Percentiles rank a stretch among this genome's conserved stretches.
phyloP scores from a whole-genome alignment of 2,113 vertebrate species.

The Gobius niger region DNA sequence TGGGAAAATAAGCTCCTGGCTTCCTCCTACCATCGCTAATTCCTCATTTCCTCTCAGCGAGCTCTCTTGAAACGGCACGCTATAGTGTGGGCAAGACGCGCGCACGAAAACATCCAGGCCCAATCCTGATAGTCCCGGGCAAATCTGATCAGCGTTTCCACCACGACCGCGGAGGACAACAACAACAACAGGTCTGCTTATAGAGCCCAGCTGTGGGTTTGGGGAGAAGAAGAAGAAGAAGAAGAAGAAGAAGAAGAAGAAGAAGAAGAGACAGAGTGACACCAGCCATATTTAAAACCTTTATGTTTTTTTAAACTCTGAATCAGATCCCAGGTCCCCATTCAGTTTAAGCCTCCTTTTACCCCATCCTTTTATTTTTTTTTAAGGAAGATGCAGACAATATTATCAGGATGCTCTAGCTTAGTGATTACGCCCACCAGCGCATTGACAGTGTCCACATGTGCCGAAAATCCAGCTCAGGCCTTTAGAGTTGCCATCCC shows the following conservation, averaged over 20 bases:
- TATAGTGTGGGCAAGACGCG: conserved; percentile 71
- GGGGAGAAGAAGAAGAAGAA: conserved; percentile 46
- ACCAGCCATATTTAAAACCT: conserved; percentile 65
- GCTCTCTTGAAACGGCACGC: conserved; percentile 63
- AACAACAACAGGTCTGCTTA: conserved; percentile 60
- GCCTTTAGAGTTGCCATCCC: conserved; percentile 59
- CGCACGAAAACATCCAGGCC: conserved; percentile 56
- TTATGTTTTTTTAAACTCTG: conserved; percentile 58
- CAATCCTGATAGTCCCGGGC: conserved; percentile 68
- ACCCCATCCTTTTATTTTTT: conserved; percentile 56
- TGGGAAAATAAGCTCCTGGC: conserved; percentile 72
- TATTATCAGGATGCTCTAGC: conserved; percentile 58
- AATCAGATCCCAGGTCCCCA: conserved; percentile 73
- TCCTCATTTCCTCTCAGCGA: conserved; percentile 76
- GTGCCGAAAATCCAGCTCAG: conserved; percentile 60
- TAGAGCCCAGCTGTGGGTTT: conserved; percentile 54
- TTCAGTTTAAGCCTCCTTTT: conserved; percentile 69
- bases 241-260: conserved; percentile 40
- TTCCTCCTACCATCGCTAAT: conserved; percentile 78
- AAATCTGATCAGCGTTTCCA: conserved; percentile 75
- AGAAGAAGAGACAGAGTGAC: conserved; percentile 64
- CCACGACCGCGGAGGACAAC: conserved; percentile 59
- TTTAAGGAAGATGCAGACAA: conserved; percentile 64
- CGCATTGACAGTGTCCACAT: conserved; percentile 67
- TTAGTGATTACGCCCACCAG: conserved; percentile 70